Conservation (phyloP, 2,113 vertebrate genomes). For the Passer domesticus region DNA sequence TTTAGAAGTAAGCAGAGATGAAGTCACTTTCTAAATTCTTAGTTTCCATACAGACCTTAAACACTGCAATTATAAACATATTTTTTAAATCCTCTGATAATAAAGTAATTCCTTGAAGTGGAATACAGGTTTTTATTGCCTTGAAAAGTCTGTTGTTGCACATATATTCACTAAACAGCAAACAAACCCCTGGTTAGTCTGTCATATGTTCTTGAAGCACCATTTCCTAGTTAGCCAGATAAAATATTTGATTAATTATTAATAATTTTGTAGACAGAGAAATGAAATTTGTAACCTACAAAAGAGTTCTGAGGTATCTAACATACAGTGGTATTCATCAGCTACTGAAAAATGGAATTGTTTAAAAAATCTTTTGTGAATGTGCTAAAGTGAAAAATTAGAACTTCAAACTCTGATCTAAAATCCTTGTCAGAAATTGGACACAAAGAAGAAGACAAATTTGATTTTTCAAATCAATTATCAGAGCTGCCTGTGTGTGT, state of each 20-base stretch:
- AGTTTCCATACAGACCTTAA: not conserved
- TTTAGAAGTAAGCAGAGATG: not conserved
- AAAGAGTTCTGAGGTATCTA: not conserved
- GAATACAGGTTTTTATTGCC: not conserved
- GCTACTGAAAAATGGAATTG: not conserved
- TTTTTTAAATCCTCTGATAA: not conserved
- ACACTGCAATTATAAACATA: not conserved
- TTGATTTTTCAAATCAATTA: not conserved
- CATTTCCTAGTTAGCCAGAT: not conserved
- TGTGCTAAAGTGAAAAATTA: not conserved
- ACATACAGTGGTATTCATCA: not conserved
- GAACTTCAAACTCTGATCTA: not conserved
- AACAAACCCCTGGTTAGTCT: not conserved
- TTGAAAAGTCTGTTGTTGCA: not conserved
- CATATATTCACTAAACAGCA: not conserved
- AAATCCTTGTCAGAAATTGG: not conserved
- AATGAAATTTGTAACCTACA: not conserved
- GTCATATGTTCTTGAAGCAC: not conserved
- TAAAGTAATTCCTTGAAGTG: not conserved
- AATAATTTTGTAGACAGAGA: not conserved
- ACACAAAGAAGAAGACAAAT: fast-evolving
- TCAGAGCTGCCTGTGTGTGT: not conserved
- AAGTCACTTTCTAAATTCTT: not conserved
- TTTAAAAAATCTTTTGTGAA: not conserved
- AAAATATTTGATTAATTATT: not conserved